Conservation (phyloP, 2,888 invertebrate species). For the Ectemnius continuus region DNA sequence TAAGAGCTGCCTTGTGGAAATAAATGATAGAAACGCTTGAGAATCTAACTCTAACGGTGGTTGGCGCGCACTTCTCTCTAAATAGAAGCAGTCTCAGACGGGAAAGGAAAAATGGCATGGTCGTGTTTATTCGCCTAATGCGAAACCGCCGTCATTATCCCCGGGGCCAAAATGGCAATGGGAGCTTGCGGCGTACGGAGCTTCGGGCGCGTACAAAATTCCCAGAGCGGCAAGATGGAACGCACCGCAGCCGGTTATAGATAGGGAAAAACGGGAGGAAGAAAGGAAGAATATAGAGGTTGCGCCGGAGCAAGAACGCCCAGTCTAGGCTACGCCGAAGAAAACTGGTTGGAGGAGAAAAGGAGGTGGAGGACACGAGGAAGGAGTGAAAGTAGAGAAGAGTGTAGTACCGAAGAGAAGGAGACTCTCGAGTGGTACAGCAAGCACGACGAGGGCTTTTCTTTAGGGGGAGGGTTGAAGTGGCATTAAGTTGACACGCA, state of each 20-base stretch:
- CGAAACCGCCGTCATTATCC: constrained; percentile 25
- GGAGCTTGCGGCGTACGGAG: background rate
- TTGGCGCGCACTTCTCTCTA: no score
- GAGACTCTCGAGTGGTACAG: constrained; percentile 30
- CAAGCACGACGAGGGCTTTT: constrained; percentile 54
- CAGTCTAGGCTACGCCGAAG: no score
- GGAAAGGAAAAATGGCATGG: constrained; percentile 17
- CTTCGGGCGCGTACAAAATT: no score
- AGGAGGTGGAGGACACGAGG: constrained; percentile 1
- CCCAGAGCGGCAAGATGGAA: no score
- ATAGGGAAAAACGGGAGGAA: no score
- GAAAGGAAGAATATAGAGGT: background rate
- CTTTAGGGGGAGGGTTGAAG: constrained; percentile 54
- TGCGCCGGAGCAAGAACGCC: background rate
- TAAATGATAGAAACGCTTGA: background rate
- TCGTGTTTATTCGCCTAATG: constrained; percentile 26
- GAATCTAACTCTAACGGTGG: background rate
- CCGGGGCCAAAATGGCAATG: constrained; percentile 12
- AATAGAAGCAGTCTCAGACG: background rate
- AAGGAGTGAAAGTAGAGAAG: constrained; percentile 9
- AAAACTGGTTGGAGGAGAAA: no score
- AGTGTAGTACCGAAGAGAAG: background rate
- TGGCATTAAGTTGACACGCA: constrained; percentile 71
- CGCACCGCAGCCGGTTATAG: no score
- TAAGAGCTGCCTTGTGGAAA: no score